Percentiles rank a stretch among this genome's conserved stretches.
phyloP scores from a whole-genome alignment of 2,113 vertebrate genomes.

The Setophaga kirtlandii region DNA sequence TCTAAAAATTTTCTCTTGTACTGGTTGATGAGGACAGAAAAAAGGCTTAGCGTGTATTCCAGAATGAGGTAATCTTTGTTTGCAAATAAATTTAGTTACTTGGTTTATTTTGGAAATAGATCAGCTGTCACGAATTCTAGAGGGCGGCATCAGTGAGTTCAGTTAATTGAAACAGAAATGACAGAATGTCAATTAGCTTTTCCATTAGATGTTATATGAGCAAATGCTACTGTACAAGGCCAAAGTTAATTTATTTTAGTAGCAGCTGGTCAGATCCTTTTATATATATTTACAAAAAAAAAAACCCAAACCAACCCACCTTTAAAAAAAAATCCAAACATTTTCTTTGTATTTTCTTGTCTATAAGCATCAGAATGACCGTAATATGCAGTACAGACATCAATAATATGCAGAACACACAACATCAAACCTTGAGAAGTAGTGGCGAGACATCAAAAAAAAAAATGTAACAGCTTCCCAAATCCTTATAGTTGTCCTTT shows the following conservation, averaged over 20 bases:
- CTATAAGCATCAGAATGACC: neutral
- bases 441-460: neutral
- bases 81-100: conserved; percentile 45
- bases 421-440: neutral
- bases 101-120: conserved; percentile 33
- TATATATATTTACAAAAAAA: neutral
- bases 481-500: neutral
- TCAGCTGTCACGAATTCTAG: conserved; percentile 12
- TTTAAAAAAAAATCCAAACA: neutral
- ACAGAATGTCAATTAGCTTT: conserved; percentile 46
- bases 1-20: neutral
- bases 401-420: neutral
- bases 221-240: neutral
- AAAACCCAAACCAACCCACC: neutral
- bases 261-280: neutral
- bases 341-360: neutral
- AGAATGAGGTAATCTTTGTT: conserved; percentile 46
- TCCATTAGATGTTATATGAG: neutral
- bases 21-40: neutral
- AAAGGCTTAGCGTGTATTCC: neutral
- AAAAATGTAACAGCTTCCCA: neutral
- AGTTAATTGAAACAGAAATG: conserved; percentile 55
- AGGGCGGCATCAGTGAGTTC: neutral
- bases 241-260: neutral
- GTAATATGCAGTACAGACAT: neutral